Base-by-base conservation (phyloP, 2,888 invertebrate genomes). In the Orthosia cruda region DNA sequence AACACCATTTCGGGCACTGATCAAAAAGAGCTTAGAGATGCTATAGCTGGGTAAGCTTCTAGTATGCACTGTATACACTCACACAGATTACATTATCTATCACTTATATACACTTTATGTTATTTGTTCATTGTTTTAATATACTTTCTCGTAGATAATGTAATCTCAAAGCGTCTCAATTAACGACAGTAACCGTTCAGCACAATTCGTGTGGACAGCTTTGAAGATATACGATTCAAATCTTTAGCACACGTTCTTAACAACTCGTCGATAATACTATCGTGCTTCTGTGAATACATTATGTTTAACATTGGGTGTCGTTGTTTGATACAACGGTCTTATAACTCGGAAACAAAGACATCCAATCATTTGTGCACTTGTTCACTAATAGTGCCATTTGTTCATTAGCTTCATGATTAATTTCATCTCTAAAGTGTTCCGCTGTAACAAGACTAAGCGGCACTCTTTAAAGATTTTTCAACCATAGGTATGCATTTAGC, bases 1-100 rank as follows among this genome's bases (percentile, higher is more conserved):
- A 99, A 99, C 96, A 99, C 99, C 91, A 98, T 99, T 93, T 98
- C 98, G 89, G 98, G 99, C 94, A 98, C 98, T 90, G 98, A 98
- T 97, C 98, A 98, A 93, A 98, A 98, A 97, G 99, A 99, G 97
- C 98, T 99, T 95, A 97, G 98, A 94, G 98, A 98, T 95, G 98
- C 98, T 91, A 97, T 98, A 91, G 98, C 98, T 96, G 98, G 98
- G 98, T 98, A 97, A 97, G 98, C 97, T 95, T 96, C 89, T 95
- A 95, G 95, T 92, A 88, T 95, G 96, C 96, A 97, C 96, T 91
- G 91, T 93, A 93, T 90, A 89, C 91, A 92, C 92, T 91, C 90
- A 89, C 91, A 86, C 88, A 92, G 95, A 89, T 94, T 94, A 93
- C 92, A 94, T 94, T 95, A 94, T 94, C 92, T 91, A 90, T 89